These are phyloP conservation scores for Aldabrachelys gigantea DNA, from an alignment of 2,113 vertebrate genomes.

Conservation along the genomic window DNA sequence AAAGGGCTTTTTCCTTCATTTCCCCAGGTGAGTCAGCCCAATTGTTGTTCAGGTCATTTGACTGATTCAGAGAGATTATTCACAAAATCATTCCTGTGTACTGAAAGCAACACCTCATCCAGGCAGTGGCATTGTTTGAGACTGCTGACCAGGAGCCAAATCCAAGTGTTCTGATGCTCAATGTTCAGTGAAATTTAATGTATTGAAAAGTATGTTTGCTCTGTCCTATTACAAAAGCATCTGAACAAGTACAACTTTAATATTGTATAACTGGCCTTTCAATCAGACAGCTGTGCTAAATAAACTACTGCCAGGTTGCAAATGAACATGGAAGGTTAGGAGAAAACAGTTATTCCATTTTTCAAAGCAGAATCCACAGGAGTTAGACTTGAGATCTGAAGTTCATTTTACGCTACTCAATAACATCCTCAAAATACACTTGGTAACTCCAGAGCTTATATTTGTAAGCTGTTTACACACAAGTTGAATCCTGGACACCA, in stretches of 20 bases:
- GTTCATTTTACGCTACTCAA: not conserved
- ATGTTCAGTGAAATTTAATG: not conserved
- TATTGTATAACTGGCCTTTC: too few relatives aligned
- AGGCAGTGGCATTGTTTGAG: constrained; percentile 6
- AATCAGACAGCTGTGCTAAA: not conserved
- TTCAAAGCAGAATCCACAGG: not conserved
- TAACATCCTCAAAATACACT: not conserved
- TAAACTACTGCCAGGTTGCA: not conserved
- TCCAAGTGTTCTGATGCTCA: fast-evolving
- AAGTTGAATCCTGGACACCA: not conserved
- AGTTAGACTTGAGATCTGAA: not conserved
- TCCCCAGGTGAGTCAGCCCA: not conserved
- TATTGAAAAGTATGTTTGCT: not conserved
- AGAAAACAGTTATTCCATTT: not conserved
- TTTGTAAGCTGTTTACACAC: not conserved
- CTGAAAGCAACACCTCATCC: not conserved
- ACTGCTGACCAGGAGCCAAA: not conserved
- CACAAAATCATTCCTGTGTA: not conserved
- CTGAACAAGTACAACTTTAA: not conserved
- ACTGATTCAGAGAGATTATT: constrained; percentile 8
- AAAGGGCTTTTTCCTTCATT: not conserved
- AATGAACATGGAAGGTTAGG: not conserved
- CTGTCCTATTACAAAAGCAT: not conserved
- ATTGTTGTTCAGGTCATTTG: not conserved
- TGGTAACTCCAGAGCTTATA: not conserved